Conservation (phyloP, 2,888 invertebrate species). For the Himalopsyche anomala region DNA sequence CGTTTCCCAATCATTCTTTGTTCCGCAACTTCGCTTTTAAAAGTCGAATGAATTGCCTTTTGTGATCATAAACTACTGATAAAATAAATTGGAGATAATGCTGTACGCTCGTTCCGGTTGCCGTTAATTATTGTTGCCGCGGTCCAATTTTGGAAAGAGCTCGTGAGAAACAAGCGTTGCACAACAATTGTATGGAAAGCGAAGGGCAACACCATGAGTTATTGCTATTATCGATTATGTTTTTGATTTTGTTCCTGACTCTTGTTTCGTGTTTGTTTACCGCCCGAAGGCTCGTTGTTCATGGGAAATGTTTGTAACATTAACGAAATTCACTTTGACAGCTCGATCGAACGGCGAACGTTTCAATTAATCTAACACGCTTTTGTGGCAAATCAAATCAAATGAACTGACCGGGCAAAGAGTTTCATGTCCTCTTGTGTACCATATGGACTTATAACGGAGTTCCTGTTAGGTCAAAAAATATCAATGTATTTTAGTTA, state of each 20-base stretch:
- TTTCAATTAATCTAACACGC: neutral
- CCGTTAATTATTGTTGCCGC: constrained; percentile 14
- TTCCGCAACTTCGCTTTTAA: neutral
- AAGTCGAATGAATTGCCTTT: constrained; percentile 27
- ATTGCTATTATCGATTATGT: constrained; percentile 35
- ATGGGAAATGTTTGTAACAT: neutral
- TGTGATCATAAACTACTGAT: constrained; percentile 24
- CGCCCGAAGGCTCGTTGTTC: constrained; percentile 19
- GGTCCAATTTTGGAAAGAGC: constrained; percentile 3
- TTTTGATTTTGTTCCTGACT: neutral
- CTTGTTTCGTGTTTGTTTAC: neutral
- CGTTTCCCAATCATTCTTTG: too few species aligned
- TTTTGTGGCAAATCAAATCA: too few species aligned
- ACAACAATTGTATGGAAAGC: constrained; percentile 12
- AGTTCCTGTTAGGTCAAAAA: too few species aligned
- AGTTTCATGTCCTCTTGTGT: too few species aligned
- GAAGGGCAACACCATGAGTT: constrained; percentile 37
- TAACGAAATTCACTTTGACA: neutral
- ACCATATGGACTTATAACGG: too few species aligned
- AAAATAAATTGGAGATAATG: constrained; percentile 11
- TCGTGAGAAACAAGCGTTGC: constrained; percentile 25
- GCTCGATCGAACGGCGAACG: neutral
- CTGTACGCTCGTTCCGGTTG: constrained; percentile 29
- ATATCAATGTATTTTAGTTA: too few species aligned
- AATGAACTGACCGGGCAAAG: too few species aligned